Evolutionary conservation across 2,797 vertebrate species (phyloP).

Genomic region (Macrochelys suwanniensis): DNA sequence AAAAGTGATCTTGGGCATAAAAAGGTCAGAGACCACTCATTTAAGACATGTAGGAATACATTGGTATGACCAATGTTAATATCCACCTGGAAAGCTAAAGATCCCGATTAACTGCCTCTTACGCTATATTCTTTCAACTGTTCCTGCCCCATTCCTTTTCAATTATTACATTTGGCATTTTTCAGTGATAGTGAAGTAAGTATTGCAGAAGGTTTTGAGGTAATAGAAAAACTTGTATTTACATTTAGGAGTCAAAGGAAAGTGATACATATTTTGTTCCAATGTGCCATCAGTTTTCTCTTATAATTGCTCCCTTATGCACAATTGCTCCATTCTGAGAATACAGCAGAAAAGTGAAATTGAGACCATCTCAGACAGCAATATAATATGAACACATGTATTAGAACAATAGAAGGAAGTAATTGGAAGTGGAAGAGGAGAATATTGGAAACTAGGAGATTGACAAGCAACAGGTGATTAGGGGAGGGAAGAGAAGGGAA

Average conservation of each 20-base stretch:
- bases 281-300: neutral
- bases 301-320: neutral
- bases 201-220: neutral
- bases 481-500: neutral
- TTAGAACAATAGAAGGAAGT: neutral
- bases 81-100: neutral
- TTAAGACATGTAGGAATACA: neutral
- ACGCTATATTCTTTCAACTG: accelerated
- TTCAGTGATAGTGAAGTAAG: neutral
- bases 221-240: neutral
- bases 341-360: neutral
- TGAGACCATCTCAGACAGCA: neutral
- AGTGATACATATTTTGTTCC: neutral
- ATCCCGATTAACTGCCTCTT: accelerated
- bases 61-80: neutral
- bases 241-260: neutral
- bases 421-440: neutral
- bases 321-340: neutral
- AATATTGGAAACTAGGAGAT: neutral
- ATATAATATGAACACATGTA: neutral
- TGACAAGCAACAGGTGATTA: neutral
- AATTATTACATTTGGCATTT: neutral
- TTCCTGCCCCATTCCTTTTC: neutral
- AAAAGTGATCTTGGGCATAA: too few relatives aligned
- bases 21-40: too few relatives aligned